phyloP scores from a whole-genome alignment of 2,888 invertebrate species.

The Ophion obscuratus region DNA sequence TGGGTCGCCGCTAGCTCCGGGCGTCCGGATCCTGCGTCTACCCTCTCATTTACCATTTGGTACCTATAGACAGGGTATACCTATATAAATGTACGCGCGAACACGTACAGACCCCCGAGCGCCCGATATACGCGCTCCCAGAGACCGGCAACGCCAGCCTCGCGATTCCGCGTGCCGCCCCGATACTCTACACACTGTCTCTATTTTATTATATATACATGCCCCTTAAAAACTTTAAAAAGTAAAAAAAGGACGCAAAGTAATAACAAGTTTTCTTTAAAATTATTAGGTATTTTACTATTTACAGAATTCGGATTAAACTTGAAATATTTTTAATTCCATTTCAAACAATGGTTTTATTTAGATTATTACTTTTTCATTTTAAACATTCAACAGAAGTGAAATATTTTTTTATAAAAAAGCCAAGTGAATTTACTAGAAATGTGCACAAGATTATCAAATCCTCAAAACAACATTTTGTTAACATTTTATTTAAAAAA shows the following conservation, averaged over 20 bases:
- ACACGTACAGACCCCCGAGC: conserved; percentile 71
- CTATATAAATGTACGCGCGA: conserved; percentile 71
- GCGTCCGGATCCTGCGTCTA: conserved; percentile 83
- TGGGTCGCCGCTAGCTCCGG: conserved; percentile 84
- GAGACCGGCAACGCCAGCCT: conserved; percentile 49
- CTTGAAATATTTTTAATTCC: no score
- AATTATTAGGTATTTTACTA: no score
- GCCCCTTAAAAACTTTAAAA: no score
- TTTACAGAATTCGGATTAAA: no score
- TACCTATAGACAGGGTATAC: conserved; percentile 82
- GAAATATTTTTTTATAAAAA: no score
- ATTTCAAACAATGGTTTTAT: no score
- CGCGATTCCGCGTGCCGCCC: conserved; percentile 46
- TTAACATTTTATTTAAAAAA: no score
- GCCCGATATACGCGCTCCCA: conserved; percentile 69
- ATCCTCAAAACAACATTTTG: no score
- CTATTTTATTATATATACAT: conserved; percentile 25
- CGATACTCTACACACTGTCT: conserved; percentile 21
- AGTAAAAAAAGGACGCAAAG: no score
- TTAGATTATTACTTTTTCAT: no score
- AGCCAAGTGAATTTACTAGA: no score
- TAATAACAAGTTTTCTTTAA: neutral
- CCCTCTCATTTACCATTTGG: conserved; percentile 84
- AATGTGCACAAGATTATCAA: neutral
- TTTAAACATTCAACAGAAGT: no score